Conservation (phyloP, 2,113 vertebrate species). For the Paedocypris sp. region DNA sequence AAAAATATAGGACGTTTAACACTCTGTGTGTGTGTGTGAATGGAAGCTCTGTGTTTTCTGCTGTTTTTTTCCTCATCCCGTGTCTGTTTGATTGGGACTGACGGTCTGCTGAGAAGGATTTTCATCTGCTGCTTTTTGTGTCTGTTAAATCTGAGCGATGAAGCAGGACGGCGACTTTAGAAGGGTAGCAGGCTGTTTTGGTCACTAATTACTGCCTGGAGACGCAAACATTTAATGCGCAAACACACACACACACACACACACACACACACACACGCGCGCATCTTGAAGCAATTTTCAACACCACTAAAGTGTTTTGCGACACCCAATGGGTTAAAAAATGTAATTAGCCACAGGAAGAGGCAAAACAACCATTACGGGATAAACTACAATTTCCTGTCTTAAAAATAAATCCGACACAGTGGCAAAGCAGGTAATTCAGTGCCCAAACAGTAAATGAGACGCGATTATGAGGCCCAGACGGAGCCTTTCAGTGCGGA, state of each 20-base stretch:
- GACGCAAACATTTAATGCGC: constrained; percentile 24
- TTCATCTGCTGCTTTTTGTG: constrained; percentile 37
- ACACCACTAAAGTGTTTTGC: constrained; percentile 32
- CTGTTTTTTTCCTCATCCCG: not conserved
- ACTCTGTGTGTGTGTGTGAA: constrained; percentile 25
- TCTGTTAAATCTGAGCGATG: constrained; percentile 3
- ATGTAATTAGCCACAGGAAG: constrained; percentile 45
- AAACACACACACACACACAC: not conserved
- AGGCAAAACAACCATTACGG: constrained; percentile 22
- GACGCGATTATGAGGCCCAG: too few relatives aligned
- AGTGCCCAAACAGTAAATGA: too few relatives aligned
- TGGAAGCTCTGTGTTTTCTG: constrained; percentile 19
- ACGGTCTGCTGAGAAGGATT: constrained; percentile 31
- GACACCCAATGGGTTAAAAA: constrained; percentile 28
- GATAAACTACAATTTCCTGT: constrained; percentile 33
- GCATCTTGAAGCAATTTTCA: constrained; percentile 27
- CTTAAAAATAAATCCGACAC: not conserved
- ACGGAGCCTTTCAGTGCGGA: too few relatives aligned
- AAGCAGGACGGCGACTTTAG: not conserved
- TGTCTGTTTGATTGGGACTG: constrained; percentile 17
- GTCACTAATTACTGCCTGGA: constrained; percentile 32
- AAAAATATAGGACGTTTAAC: constrained; percentile 31
- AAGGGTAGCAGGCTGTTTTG: not conserved
- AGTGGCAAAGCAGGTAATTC: too few relatives aligned
- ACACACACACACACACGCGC: not conserved